Base-by-base conservation (phyloP, 1,140 invertebrate genomes). In the Aphelenchoides fujianensis region DNA sequence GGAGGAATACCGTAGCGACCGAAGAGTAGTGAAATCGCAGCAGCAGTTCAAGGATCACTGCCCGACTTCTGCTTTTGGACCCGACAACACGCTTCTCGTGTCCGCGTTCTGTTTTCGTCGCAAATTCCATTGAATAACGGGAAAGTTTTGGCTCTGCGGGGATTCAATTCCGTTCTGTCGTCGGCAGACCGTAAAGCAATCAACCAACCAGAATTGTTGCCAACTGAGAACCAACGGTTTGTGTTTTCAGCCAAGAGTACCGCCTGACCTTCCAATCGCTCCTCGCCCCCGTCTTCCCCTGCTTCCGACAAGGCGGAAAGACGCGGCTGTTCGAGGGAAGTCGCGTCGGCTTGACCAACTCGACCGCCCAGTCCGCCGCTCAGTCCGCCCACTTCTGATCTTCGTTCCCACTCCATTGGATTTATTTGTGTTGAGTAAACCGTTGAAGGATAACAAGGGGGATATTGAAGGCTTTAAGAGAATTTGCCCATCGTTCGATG, bases 181-280 rank as follows among this genome's bases (percentile, higher is more conserved):
- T 48, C 41, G 23, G 23, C 12, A 48, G 12, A 48, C 12, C 12
- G 41, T 48, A 16, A 12, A 48, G 41, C 12, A 23, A 23, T 48
- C 12, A 48, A 48, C 41, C 41, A 48, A 48, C 12, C 41, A 12
- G 41, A 48, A 23, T 48, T 48, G 41, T 48, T 48, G 12, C 12
- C 23, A 16, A 48, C 41, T 16, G 23, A 48, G 23, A 48, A 48
- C 12, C 31, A 16, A 2, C 27, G 16, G 23, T 69, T 23, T 68
- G 36, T 27, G 27, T 27, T 9, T 69, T 37, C 55, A 59, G 55
- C 34, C 55, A 59, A 59, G 55, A 59, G 34, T 59, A 59, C 55
- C 55, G 55, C 27, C 34, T 19, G 34, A 59, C 55, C 34, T 59
- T 59, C 55, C 55, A 59, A 59, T 19, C 5, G 5, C 28, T 59